A percentile compares a stretch with the other conserved stretches of the same genome.
These are phyloP conservation scores for Drosophila bifasciata DNA, from an alignment of 1,140 invertebrate genomes.

Conservation along the genomic window DNA sequence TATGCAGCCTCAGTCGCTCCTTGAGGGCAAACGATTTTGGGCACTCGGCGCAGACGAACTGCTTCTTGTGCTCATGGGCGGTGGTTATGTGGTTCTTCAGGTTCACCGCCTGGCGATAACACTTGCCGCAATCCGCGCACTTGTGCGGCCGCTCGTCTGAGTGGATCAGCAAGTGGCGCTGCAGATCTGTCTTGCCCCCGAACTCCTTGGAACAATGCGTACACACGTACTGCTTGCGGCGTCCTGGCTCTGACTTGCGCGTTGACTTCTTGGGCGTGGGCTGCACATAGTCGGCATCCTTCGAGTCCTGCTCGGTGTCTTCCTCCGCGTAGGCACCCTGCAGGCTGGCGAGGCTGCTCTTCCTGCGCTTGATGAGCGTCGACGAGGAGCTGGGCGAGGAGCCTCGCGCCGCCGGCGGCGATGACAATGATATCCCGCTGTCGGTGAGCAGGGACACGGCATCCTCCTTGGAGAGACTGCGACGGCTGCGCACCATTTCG, in stretches of 20 bases:
- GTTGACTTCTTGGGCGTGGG: slow-evolving; percentile 51
- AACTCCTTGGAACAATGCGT: slow-evolving; percentile 85
- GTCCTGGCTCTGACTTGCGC: slow-evolving; percentile 48
- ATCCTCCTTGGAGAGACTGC: slow-evolving; percentile 80
- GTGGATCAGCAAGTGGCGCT: slow-evolving; percentile 86
- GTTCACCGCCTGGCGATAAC: slow-evolving; percentile 89
- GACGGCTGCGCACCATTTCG: slow-evolving; percentile 77
- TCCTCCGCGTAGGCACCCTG: slow-evolving; percentile 44
- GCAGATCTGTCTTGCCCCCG: slow-evolving; percentile 84
- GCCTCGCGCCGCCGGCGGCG: slow-evolving; percentile 65
- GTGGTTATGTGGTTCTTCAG: slow-evolving; percentile 88
- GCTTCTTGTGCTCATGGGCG: slow-evolving; percentile 85
- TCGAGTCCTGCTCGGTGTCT: slow-evolving; percentile 43
- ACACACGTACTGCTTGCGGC: slow-evolving; percentile 79
- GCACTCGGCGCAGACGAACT: slow-evolving; percentile 88
- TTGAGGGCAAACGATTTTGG: slow-evolving; percentile 90
- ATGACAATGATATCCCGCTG: slow-evolving; percentile 79
- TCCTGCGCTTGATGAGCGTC: slow-evolving; percentile 48
- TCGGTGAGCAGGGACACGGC: slow-evolving; percentile 65
- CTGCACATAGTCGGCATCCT: slow-evolving; percentile 60
- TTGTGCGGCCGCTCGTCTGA: slow-evolving; percentile 86
- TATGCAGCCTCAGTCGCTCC: slow-evolving; percentile 90
- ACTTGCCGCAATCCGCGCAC: slow-evolving; percentile 90
- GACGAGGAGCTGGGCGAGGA: slow-evolving; percentile 34
- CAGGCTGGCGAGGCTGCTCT: slow-evolving; percentile 60